A percentile compares a stretch with the other conserved stretches of the same genome.
Evolutionary conservation across 2,797 vertebrate species (phyloP).

Genomic region (Cichlasoma orientale): DNA sequence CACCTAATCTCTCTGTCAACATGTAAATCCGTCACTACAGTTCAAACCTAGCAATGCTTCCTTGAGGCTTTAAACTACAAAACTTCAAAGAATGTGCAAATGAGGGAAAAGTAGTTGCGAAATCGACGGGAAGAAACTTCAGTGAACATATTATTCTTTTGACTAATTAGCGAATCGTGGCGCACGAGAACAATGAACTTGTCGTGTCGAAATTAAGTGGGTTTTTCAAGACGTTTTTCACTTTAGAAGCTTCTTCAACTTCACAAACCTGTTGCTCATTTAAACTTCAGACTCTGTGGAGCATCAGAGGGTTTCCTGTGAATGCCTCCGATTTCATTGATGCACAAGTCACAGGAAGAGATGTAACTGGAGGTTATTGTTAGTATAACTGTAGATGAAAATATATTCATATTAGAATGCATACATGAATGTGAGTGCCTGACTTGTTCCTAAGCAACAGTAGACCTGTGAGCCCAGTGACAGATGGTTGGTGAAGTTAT

Average conservation of each 20-base stretch:
- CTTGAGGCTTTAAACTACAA: slow-evolving; percentile 15
- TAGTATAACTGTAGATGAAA: slow-evolving; percentile 27
- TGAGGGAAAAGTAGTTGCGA: not conserved
- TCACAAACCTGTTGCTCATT: slow-evolving; percentile 29
- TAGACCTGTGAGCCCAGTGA: slow-evolving; percentile 80
- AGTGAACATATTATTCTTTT: not conserved
- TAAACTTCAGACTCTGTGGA: not conserved
- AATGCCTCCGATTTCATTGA: slow-evolving; percentile 3
- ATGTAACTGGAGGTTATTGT: slow-evolving; percentile 19
- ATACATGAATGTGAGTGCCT: slow-evolving; percentile 59
- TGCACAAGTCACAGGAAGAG: not conserved
- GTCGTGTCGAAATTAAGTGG: not conserved
- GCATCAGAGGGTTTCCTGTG: not conserved
- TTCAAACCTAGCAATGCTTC: not conserved
- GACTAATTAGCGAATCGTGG: not conserved
- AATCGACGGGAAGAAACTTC: slow-evolving; percentile 11
- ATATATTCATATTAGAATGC: slow-evolving; percentile 58
- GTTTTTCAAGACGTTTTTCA: not conserved
- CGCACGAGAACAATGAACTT: not conserved
- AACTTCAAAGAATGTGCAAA: slow-evolving; percentile 23
- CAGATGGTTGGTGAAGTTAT: slow-evolving; percentile 86
- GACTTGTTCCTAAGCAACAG: slow-evolving; percentile 85
- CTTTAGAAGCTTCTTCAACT: not conserved
- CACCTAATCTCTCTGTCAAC: slow-evolving; percentile 55
- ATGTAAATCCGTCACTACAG: slow-evolving; percentile 33